Conservation (phyloP, 2,888 invertebrate genomes). For the Phyllotreta cruciferae region DNA sequence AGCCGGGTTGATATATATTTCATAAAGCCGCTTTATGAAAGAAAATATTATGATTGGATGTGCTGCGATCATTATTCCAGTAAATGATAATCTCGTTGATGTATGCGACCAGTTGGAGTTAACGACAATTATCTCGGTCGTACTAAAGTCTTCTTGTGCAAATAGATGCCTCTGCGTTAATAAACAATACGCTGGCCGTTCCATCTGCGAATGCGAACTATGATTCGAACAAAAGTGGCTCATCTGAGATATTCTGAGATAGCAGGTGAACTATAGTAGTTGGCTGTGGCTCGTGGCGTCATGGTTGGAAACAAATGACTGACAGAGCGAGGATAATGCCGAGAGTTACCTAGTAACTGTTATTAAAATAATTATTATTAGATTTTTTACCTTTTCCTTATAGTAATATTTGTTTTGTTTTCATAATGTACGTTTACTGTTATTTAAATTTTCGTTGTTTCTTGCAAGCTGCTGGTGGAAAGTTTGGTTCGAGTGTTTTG, state of each 20-base stretch:
- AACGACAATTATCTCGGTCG: conserved; percentile 33
- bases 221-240: conserved; percentile 53
- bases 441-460: conserved; percentile 38
- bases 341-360: conserved; percentile 58
- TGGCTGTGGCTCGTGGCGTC: conserved; percentile 62
- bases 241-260: conserved; percentile 55
- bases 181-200: conserved; percentile 46
- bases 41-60: conserved; percentile 34
- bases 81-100: conserved; percentile 36
- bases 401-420: conserved; percentile 54
- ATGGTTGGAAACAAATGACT: conserved; percentile 64
- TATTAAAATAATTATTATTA: conserved; percentile 62
- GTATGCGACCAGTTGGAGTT: conserved; percentile 31
- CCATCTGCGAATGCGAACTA: conserved; percentile 42
- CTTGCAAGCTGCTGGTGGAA: neutral
- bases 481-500: conserved; percentile 8
- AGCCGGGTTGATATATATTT: conserved; percentile 22
- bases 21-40: conserved; percentile 28
- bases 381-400: conserved; percentile 55
- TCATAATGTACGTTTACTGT: conserved; percentile 50
- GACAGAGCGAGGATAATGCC: conserved; percentile 63
- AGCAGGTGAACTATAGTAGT: conserved; percentile 59
- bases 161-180: conserved; percentile 39
- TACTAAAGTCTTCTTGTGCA: conserved; percentile 29
- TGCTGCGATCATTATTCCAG: conserved; percentile 33